These are phyloP conservation scores for Macrosiphum euphorbiae DNA, from an alignment of 2,888 invertebrate genomes.

Conservation along the genomic window DNA sequence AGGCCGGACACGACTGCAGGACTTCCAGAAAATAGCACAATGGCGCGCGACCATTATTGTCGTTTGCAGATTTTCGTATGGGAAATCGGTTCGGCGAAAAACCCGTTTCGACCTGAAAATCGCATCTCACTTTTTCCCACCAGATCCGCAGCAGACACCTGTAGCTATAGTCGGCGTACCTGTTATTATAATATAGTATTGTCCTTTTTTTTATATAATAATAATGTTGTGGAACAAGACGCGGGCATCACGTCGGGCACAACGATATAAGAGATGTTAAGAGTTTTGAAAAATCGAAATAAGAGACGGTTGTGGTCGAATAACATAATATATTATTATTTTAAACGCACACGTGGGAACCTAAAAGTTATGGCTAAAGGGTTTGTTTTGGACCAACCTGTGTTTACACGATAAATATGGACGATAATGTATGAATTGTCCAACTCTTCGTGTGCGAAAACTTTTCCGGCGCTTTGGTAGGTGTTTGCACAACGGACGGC, in stretches of 20 bases:
- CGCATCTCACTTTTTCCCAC: neutral
- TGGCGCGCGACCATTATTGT: neutral
- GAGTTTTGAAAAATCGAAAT: neutral
- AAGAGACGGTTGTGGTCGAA: neutral
- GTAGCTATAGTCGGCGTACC: neutral
- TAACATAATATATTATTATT: no score
- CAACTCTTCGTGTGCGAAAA: neutral
- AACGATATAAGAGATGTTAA: neutral
- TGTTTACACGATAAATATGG: neutral
- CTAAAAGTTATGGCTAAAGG: neutral
- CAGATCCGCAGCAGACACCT: neutral
- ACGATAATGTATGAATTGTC: neutral
- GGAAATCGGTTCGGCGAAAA: neutral
- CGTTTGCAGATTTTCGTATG: neutral
- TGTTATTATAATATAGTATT: neutral
- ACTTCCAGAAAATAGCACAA: neutral
- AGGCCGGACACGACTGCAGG: neutral
- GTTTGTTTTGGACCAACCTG: neutral
- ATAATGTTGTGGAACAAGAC: neutral
- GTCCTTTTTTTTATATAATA: neutral
- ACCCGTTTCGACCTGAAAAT: neutral
- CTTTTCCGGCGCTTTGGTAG: neutral
- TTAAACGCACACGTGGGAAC: neutral
- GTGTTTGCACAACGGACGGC: neutral
- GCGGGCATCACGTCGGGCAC: neutral